Percentiles rank a stretch among this genome's conserved stretches.
Evolutionary conservation across 1,140 invertebrate species (phyloP).

Genomic region (Lithobius niger): DNA sequence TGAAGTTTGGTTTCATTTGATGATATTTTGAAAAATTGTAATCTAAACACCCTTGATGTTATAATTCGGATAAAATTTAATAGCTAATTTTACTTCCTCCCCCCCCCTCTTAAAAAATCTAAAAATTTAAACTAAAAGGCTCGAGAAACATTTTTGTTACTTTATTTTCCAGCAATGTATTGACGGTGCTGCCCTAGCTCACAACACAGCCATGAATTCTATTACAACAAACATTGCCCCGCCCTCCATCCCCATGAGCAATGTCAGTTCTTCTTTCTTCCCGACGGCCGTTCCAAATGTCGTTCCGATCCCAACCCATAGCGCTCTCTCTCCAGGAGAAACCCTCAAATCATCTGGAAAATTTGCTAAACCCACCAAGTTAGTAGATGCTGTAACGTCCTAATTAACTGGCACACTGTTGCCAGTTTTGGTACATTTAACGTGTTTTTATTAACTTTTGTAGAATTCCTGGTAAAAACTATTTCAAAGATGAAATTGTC

Average conservation of each 20-base stretch:
- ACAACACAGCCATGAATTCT: no score
- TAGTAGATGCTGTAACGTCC: not conserved
- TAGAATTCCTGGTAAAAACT: slow-evolving; percentile 79
- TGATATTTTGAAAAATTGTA: no score
- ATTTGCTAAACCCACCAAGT: slow-evolving; percentile 59
- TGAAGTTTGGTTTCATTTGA: no score
- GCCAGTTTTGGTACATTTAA: not conserved
- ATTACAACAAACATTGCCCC: not conserved
- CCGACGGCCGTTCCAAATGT: not conserved
- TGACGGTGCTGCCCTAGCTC: no score
- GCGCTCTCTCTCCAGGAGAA: slow-evolving; percentile 49
- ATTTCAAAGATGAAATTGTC: slow-evolving; percentile 83
- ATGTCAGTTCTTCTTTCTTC: not conserved
- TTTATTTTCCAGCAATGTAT: no score
- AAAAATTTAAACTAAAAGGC: no score
- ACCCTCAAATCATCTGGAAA: slow-evolving; percentile 74
- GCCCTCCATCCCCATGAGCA: not conserved
- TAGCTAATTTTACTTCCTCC: no score
- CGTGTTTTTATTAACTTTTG: not conserved
- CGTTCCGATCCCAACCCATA: not conserved
- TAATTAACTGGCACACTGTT: not conserved
- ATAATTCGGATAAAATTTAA: no score
- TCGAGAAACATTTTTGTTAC: no score
- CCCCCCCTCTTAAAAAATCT: no score
- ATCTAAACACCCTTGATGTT: no score